Conservation (phyloP, 2,113 vertebrate genomes). For the Neomonachus schauinslandi region DNA sequence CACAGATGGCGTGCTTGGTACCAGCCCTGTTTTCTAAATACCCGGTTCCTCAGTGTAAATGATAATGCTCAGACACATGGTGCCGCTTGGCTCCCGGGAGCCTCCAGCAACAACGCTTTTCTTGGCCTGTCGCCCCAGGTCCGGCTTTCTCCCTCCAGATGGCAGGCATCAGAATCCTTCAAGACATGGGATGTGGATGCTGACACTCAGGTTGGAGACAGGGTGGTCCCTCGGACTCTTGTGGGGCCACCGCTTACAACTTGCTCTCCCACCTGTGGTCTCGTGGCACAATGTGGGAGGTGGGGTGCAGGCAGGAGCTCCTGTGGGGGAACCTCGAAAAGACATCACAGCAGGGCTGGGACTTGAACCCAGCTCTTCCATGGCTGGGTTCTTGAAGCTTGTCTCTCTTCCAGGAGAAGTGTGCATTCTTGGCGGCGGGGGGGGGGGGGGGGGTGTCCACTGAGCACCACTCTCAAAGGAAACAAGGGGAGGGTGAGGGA, state of each 20-base stretch:
- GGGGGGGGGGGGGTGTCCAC: not conserved
- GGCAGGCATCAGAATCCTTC: constrained; percentile 21
- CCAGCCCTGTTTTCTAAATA: constrained; percentile 75
- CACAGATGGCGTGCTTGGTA: constrained; percentile 65
- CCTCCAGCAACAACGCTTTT: not conserved
- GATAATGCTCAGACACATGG: constrained; percentile 60
- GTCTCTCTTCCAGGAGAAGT: fast-evolving
- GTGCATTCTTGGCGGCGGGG: not conserved
- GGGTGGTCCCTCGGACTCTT: not conserved
- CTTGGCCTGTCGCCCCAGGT: constrained; percentile 56
- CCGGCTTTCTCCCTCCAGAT: constrained; percentile 53
- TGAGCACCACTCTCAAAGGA: not conserved
- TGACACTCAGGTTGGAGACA: not conserved
- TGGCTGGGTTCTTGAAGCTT: not conserved
- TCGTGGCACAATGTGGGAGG: fast-evolving
- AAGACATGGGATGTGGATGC: not conserved
- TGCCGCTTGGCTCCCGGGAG: constrained; percentile 37
- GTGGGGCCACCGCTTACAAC: fast-evolving
- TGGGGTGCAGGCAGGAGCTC: fast-evolving
- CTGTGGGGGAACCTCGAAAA: not conserved
- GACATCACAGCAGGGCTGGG: fast-evolving
- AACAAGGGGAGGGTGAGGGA: no score
- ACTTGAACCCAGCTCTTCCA: not conserved
- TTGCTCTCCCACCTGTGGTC: not conserved
- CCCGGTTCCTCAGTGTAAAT: constrained; percentile 63